Base-by-base conservation (phyloP, 1,140 invertebrate genomes). In the Diorhabda carinulata region DNA sequence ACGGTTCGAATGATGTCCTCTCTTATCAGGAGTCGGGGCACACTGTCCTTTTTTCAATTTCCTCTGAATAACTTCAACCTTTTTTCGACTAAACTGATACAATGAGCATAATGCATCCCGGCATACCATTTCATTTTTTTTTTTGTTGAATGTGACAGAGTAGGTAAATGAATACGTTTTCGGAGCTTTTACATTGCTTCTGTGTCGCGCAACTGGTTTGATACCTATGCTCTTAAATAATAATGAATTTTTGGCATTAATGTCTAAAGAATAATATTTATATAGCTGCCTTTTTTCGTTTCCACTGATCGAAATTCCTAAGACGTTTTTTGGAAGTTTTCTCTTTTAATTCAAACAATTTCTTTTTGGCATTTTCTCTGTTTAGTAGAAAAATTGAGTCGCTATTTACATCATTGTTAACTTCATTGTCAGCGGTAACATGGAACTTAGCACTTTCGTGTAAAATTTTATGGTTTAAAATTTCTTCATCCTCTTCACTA, bases 201-300 rank as follows among this genome's bases (percentile, higher is more conserved):
- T 57, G 56, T 8, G 40, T 9, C 40, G 40, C 25, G 25, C 40
- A 40, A 43, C 42, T 57, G 40, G 40, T 43, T 58, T 58, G 25
- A 42, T 6, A 45, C 2, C 47, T 9, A 64, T 64, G 5, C 3
- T 64, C 47, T 59, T 66, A 58, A 66, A 66, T 43, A 66, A 47
- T 7, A 66, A 42, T n/a, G 57, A 4, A 44, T 66, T 66, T 41
- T 66, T 70, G 93, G 89, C 81, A 90, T 62, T 62, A 43, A 43
- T 45, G 61, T 62, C 40, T n/a, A n/a, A n/a, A 43, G 41, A 8
- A n/a, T 43, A 25, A 41, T 43, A 62, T n/a, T 25, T 25, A 7
- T 6, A 59, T 9, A 8, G 42, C n/a, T 47, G n/a, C 43, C 7
- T 25, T 64, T 9, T n/a, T 64, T 64, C 43, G 45, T 40, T 64